A percentile compares a stretch with the other conserved stretches of the same genome.
Conservation (phyloP, 2,113 vertebrate genomes). For the Calcarius ornatus region DNA sequence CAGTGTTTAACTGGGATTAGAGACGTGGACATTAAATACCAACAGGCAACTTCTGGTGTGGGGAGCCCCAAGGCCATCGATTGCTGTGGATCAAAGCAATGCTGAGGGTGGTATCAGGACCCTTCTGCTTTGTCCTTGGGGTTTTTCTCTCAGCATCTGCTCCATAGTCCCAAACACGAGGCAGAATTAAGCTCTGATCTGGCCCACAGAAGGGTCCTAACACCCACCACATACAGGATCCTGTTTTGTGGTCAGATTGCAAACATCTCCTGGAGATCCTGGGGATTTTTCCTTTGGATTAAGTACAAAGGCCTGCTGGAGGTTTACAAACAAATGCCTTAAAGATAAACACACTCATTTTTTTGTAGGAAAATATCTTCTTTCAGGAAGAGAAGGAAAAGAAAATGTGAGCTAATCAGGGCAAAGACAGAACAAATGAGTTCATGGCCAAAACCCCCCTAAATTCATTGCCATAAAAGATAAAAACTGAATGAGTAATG, state of each 20-base stretch:
- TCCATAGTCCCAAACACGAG: rapidly evolving
- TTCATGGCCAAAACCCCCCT: background rate
- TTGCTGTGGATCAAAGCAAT: background rate
- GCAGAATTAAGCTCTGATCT: background rate
- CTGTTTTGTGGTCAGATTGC: background rate
- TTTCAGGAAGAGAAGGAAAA: background rate
- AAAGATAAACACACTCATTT: background rate
- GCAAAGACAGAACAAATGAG: constrained; percentile 7
- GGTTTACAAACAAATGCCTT: constrained; percentile 44
- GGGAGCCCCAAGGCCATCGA: background rate
- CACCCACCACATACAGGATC: background rate
- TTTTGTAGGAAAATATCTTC: background rate
- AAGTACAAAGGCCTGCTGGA: background rate
- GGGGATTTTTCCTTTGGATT: constrained; percentile 25
- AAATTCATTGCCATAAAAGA: constrained; percentile 47
- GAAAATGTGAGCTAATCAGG: constrained; percentile 14
- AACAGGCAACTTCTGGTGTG: background rate
- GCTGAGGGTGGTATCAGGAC: background rate
- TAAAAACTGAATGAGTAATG: constrained; percentile 27
- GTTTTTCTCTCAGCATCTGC: background rate
- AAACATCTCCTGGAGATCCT: background rate
- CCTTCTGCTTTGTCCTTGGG: background rate
- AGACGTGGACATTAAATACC: background rate
- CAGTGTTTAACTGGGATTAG: constrained; percentile 29
- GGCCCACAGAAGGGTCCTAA: background rate